Evolutionary conservation across 2,797 vertebrate genomes (phyloP).

Genomic region (Cheirogaleus major): DNA sequence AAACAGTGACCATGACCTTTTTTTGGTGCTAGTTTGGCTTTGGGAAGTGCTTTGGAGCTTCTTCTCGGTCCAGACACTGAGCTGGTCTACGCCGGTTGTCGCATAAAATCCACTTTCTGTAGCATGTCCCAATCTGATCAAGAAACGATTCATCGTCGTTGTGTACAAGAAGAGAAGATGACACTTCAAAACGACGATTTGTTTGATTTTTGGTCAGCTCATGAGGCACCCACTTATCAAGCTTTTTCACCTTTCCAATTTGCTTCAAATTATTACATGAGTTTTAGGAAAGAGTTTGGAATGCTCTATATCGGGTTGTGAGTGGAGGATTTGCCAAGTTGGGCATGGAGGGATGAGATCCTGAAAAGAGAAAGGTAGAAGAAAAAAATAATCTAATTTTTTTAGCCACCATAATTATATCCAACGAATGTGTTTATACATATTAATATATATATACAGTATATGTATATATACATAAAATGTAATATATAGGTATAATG

Average conservation of each 20-base stretch:
- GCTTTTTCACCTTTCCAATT: background rate
- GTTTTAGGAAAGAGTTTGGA: background rate
- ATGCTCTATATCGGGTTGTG: background rate
- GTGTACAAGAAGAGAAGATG: no score
- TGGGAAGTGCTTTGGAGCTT: no score
- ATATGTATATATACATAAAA: background rate
- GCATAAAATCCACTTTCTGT: no score
- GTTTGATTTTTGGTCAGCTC: no score
- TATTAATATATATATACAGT: background rate
- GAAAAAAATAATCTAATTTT: background rate
- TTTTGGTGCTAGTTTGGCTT: no score
- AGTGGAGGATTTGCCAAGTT: background rate
- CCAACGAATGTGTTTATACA: background rate
- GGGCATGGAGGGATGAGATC: background rate
- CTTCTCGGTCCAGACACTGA: no score
- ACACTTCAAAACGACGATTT: no score
- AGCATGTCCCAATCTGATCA: no score
- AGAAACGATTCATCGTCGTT: no score
- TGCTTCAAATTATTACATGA: background rate
- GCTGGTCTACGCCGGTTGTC: no score
- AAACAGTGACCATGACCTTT: no score
- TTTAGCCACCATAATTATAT: background rate
- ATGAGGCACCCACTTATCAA: no score
- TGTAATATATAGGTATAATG: background rate
- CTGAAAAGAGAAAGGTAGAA: background rate